Percentiles rank a stretch among this genome's conserved stretches.
phyloP scores from a whole-genome alignment of 2,113 vertebrate genomes.

The Lynx canadensis region DNA sequence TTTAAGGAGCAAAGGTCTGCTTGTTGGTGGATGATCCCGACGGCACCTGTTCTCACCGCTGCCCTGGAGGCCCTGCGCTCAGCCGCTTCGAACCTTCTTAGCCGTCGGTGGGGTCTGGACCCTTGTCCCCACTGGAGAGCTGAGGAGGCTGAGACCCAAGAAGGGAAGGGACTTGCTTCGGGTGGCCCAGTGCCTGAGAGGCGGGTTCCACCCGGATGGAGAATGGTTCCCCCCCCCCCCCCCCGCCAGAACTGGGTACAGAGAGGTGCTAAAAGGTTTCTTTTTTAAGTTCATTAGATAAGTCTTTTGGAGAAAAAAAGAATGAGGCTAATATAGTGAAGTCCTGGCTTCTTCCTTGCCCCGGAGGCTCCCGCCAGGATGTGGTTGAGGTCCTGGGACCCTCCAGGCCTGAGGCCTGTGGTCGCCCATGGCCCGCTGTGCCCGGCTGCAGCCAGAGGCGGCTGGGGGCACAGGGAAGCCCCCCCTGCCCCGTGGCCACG shows the following conservation, averaged over 20 bases:
- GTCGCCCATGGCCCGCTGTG: background rate
- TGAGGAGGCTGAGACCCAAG: background rate
- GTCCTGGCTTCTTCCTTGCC: background rate
- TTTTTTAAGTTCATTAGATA: background rate
- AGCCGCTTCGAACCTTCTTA: background rate
- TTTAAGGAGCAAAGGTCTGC: too few species aligned
- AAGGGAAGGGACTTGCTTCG: background rate
- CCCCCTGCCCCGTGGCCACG: rapidly evolving
- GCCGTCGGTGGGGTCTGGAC: background rate
- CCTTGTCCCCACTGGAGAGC: background rate
- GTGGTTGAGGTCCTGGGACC: background rate
- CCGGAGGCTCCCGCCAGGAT: background rate
- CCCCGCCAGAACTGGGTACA: too few species aligned
- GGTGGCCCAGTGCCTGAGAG: too few species aligned
- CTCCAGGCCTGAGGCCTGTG: rapidly evolving
- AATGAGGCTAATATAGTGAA: background rate
- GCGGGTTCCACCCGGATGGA: background rate
- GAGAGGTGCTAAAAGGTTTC: background rate
- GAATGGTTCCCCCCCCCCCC: too few species aligned
- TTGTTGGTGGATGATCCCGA: rapidly evolving
- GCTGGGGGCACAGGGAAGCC: background rate
- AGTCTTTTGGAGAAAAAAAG: background rate
- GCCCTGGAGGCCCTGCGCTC: rapidly evolving
- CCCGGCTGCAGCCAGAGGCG: background rate
- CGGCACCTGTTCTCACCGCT: rapidly evolving